A percentile compares a stretch with the other conserved stretches of the same genome.
phyloP scores from a whole-genome alignment of 2,113 vertebrate genomes.

The Hypanus sabinus region DNA sequence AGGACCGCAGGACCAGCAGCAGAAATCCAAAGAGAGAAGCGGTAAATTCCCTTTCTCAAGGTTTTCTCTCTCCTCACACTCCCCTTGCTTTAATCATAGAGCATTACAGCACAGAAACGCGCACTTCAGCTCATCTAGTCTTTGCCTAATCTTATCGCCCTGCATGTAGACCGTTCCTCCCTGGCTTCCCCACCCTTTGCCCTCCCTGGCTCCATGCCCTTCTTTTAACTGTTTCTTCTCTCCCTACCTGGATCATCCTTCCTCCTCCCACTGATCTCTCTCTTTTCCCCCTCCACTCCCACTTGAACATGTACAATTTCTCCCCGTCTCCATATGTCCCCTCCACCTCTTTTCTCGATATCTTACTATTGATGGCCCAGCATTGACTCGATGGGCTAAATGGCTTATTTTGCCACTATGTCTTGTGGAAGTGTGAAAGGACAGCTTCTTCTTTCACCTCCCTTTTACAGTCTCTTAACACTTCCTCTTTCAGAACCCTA shows the following conservation, averaged over 20 bases:
- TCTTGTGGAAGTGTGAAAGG: too few species aligned
- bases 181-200: neutral
- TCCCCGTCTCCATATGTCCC: neutral
- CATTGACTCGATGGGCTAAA: too few species aligned
- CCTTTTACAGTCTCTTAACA: neutral
- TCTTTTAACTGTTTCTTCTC: accelerated
- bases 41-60: conserved; percentile 5
- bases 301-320: neutral
- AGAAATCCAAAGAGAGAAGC: conserved; percentile 23
- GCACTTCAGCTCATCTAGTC: too few species aligned
- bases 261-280: neutral
- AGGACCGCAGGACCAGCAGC: neutral
- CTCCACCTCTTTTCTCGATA: neutral
- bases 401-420: too few species aligned
- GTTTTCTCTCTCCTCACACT: neutral
- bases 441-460: neutral
- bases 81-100: too few species aligned
- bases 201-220: too few species aligned
- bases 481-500: too few species aligned
- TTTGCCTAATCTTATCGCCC: too few species aligned
- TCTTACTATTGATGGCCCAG: neutral
- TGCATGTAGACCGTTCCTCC: too few species aligned
- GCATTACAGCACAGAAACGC: too few species aligned
- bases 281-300: neutral
- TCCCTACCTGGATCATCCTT: too few species aligned